Evolutionary conservation across 2,888 invertebrate species (phyloP).

Genomic region (Philonicus albiceps): DNA sequence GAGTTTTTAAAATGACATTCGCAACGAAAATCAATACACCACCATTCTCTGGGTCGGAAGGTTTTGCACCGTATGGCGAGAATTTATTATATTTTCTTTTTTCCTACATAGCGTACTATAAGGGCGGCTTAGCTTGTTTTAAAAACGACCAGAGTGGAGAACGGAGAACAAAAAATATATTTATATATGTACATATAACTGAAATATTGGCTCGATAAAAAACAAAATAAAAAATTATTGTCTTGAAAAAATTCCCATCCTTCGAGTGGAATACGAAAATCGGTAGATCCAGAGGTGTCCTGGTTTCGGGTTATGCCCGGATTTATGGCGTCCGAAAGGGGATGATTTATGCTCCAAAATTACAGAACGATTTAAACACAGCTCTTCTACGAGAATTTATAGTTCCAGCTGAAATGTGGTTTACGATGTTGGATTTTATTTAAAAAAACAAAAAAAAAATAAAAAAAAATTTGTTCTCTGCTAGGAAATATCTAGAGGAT

Average conservation of each 20-base stretch:
- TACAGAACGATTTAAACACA: not conserved
- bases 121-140: not conserved
- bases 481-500: not conserved
- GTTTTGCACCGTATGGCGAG: not conserved
- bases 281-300: not conserved
- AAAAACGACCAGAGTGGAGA: not conserved
- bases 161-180: not conserved
- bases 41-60: not conserved
- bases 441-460: too few relatives aligned
- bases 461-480: not conserved
- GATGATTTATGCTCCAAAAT: not conserved
- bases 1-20: not conserved
- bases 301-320: not conserved
- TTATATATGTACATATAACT: not conserved
- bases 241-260: not conserved
- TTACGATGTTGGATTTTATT: not conserved
- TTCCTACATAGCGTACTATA: not conserved
- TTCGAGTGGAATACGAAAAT: not conserved
- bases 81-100: not conserved
- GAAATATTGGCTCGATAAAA: not conserved
- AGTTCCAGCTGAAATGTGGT: not conserved
- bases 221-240: not conserved
- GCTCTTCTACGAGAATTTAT: not conserved
- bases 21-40: conserved; percentile 1
- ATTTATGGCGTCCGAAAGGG: not conserved